A percentile compares a stretch with the other conserved stretches of the same genome.
Conservation (phyloP, 2,888 invertebrate species). For the Sepioteuthis lessoniana region DNA sequence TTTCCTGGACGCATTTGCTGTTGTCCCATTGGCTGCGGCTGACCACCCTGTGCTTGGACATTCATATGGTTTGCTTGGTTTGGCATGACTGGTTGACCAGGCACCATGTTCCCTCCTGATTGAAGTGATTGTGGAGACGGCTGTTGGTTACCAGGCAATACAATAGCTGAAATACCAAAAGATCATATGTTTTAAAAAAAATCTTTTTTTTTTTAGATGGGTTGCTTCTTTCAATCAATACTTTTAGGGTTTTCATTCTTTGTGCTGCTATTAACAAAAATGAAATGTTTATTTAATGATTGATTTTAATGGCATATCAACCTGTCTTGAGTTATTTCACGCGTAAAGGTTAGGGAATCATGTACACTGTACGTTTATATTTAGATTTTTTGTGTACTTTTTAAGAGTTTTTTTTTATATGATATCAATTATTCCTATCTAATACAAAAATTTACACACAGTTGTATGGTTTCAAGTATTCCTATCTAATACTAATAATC, state of each 20-base stretch:
- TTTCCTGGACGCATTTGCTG: slow-evolving; percentile 36
- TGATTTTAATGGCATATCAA: too few species aligned
- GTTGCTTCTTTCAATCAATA: background rate
- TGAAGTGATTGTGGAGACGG: slow-evolving; percentile 53
- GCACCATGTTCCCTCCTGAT: background rate
- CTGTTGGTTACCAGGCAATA: slow-evolving; percentile 51
- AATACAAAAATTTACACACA: too few species aligned
- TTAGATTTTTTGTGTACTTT: too few species aligned
- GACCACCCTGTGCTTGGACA: slow-evolving; percentile 35
- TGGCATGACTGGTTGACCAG: background rate
- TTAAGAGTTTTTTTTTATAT: too few species aligned
- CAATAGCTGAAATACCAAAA: slow-evolving; percentile 49
- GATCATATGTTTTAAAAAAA: too few species aligned
- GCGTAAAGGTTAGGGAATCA: too few species aligned
- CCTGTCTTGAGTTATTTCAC: too few species aligned
- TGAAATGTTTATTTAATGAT: background rate
- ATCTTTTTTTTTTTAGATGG: too few species aligned
- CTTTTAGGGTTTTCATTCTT: background rate
- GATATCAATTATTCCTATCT: too few species aligned
- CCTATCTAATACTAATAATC: too few species aligned
- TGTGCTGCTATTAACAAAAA: slow-evolving; percentile 47
- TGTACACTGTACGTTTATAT: too few species aligned
- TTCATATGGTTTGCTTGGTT: slow-evolving; percentile 42
- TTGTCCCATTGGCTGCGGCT: background rate
- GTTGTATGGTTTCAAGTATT: too few species aligned